Evolutionary conservation across 2,888 invertebrate genomes (phyloP), one percentile per base, ranked within the genome.

Genomic region (Heliconius erato): DNA sequence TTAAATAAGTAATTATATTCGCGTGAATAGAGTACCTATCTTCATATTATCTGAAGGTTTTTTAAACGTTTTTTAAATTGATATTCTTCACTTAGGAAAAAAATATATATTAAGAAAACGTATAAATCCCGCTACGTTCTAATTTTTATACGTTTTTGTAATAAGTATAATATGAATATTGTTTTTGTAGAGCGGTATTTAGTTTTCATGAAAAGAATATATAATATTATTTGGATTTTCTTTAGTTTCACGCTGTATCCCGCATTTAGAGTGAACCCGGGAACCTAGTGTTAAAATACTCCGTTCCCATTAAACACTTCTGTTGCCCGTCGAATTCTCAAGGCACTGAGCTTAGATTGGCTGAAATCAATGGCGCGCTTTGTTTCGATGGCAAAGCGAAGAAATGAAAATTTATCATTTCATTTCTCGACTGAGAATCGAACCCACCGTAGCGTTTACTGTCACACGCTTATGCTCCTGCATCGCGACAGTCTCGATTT

Each of bases 1-100:
- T 44, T 81, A 28, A 63, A 26, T 28, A 69, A 81, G 28, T 77
- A 71, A 77, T 77, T 71, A 63, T 63, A 71, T 71, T 32, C 26
- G 77, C 77, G 63, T 81, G 81, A 77, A 71, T 59, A 77, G 63
- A 23, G 14, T 19, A 54, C 74, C 67, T 54, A 23, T 19, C 16
- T 49, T 49, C 16, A 23, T 54, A 19, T 54, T 54, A 54, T 23
- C 2, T 6, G 19, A 54, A 19, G 7, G 7, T 54, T 19, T 40
- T 40, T 40, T 40, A 40, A 11, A 40, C 40, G 11, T 11, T 40
- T n/a, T 40, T 40, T 11, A 40, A 40, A 40, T 11, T 40, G 40
- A 2, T 40, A 40, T 40, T 40, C 40, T 2, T 11, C 40, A 40
- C 40, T 40, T 40, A 40, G 40, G 40, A 40, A 1, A 9, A 40